Evolutionary conservation across 35 echinoderm and acorn worm genomes (phyloP).

Genomic region (Patiria miniata): DNA sequence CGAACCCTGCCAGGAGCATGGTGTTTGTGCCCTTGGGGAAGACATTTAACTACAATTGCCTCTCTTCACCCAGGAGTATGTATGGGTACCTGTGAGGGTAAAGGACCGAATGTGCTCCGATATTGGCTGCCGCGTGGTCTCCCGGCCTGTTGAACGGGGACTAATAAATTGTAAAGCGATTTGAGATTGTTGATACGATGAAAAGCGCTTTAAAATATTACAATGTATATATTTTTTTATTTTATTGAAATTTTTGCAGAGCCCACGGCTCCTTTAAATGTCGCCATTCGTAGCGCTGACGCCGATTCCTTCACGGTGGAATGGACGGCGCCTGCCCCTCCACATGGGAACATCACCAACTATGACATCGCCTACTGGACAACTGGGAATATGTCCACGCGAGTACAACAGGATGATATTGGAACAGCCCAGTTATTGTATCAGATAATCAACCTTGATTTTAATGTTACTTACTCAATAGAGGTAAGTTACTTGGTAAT

Average conservation of each 20-base stretch:
- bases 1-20: too few relatives aligned
- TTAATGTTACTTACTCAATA: not conserved
- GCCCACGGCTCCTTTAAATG: not conserved
- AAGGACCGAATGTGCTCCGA: too few relatives aligned
- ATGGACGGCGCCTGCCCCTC: not conserved
- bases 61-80: too few relatives aligned
- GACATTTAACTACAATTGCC: too few relatives aligned
- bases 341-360: constrained; percentile 4
- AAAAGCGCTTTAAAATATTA: too few relatives aligned
- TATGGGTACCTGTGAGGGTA: too few relatives aligned
- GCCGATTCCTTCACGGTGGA: not conserved
- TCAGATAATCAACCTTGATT: not conserved
- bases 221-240: not conserved
- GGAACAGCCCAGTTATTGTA: not conserved
- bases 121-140: too few relatives aligned
- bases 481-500: not conserved
- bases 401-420: not conserved
- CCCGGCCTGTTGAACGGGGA: too few relatives aligned
- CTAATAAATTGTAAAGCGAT: too few relatives aligned
- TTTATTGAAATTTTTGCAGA: not conserved
- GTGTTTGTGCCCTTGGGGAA: too few relatives aligned
- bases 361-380: constrained; percentile 13
- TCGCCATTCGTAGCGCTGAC: not conserved
- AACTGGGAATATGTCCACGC: not conserved
- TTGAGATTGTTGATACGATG: too few relatives aligned